Evolutionary conservation across 2,888 invertebrate genomes (phyloP), one percentile per base, ranked within the genome.

Genomic region (Neuroscelio doddi): DNA sequence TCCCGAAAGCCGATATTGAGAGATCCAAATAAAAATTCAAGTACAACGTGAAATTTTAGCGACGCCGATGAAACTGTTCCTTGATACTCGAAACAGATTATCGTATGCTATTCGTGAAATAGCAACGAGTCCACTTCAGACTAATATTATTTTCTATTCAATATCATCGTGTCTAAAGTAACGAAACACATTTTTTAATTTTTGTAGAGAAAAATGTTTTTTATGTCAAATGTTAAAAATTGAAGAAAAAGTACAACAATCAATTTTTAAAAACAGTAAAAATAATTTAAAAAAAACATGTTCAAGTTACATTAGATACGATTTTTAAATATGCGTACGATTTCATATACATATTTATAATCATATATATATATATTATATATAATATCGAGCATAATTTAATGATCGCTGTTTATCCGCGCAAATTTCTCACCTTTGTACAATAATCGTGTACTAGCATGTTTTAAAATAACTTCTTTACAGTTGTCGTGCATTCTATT

Each of bases 331-430:
- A 17, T 36, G 36, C 15, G 10, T 17, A 38, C 38, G 17, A 16
- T 38, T n/a, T 38, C 38, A 38, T 38, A 38, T 38, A 38, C 38
- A 38, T 38, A 38, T 38, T 38, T 38, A 38, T 38, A 38, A 38
- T 38, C 16, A 38, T 16, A 38, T n/a, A 38, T 36, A 15, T 36
- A 3, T 36, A 36, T 15, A 9, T 15, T 38, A 12, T 38, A 38
- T 17, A 38, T 38, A 38, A 16, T 17, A 9, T 38, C 38, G 38
- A 38, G 38, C 17, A 38, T 17, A 38, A 17, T 38, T 15, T 17
- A 38, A 38, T 38, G 38, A 38, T 38, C 38, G 36, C 36, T 36
- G 5, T 36, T 3, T 15, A 36, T 16, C 15, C 12, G 15, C 36
- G 17, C 15, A 16, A 38, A 9, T 34, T 34, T 30, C 14, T 10